Evolutionary conservation across 2,888 invertebrate species (phyloP).

Genomic region (Eristalis tenax): DNA sequence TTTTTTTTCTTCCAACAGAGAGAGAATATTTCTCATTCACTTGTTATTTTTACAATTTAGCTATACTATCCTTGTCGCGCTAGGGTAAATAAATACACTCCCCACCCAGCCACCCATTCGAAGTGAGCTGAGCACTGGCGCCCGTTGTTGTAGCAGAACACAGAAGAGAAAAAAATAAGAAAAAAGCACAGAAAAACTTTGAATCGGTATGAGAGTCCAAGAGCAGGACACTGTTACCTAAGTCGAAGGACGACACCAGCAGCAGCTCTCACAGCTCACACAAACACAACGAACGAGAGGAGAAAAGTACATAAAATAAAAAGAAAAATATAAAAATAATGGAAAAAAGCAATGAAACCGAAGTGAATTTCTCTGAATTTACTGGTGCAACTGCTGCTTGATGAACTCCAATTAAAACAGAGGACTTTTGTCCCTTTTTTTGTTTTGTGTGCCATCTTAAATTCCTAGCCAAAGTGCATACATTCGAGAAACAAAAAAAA

Average conservation of each 20-base stretch:
- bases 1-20: neutral
- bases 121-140: constrained; percentile 1
- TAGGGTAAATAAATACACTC: neutral
- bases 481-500: neutral
- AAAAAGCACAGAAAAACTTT: neutral
- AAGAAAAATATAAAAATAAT: neutral
- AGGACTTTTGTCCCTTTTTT: neutral
- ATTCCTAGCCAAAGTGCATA: neutral
- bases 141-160: neutral
- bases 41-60: neutral
- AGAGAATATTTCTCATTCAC: neutral
- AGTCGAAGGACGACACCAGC: constrained; percentile 14
- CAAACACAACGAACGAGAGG: neutral
- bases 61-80: constrained; percentile 20
- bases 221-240: constrained; percentile 38
- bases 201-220: constrained; percentile 11
- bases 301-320: neutral
- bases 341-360: neutral
- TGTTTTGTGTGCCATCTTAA: neutral
- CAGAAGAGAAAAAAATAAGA: neutral
- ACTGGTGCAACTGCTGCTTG: constrained; percentile 27
- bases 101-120: neutral
- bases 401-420: constrained; percentile 48
- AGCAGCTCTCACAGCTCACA: neutral
- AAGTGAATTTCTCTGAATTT: constrained; percentile 30